Base-by-base conservation (phyloP, 1,140 invertebrate genomes). In the Danaus plexippus region DNA sequence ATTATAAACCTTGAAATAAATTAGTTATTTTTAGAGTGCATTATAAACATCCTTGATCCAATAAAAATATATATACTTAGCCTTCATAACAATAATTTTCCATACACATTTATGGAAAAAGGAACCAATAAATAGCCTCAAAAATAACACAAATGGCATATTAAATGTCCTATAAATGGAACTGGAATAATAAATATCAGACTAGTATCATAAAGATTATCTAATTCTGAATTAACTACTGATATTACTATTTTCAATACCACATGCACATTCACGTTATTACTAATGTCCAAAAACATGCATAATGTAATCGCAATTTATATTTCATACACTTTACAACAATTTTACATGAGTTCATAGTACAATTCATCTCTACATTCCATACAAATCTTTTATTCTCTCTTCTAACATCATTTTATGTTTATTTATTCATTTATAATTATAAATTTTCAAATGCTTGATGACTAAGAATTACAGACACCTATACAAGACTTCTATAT, bases 111-210 rank as follows among this genome's bases (percentile, higher is more conserved):
- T 32, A 32, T 32, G 22, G 22, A 32, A 32, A 6, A 32, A 32
- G 22, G 22, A 52, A 52, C 32, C 43, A 58, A 58, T 12, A 42
- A 58, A 58, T 58, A 58, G 57, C 57, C 57, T 59, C 57, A 54
- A 59, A 59, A n/a, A 22, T 9, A 49, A 18, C 10, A 6, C 1
- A 4, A 11, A 11, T 45, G 12, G 12, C 11, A 45, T 45, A 45
- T 45, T 15, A 49, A 40, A 49, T 9, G n/a, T 49, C 22, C 11
- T 10, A 49, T 32, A 32, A 49, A 51, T 46, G 46, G 53, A 60
- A 60, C 22, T 55, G 47, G 48, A 62, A 66, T 50, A 66, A 67
- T 64, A 71, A 69, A 69, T 72, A 67, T 72, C 52, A 69, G 69
- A 71, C 69, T 71, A 71, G 66, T 66, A 57, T 58, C 50, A 48